phyloP scores from a whole-genome alignment of 2,888 invertebrate genomes.

The Cosmia pyralina region DNA sequence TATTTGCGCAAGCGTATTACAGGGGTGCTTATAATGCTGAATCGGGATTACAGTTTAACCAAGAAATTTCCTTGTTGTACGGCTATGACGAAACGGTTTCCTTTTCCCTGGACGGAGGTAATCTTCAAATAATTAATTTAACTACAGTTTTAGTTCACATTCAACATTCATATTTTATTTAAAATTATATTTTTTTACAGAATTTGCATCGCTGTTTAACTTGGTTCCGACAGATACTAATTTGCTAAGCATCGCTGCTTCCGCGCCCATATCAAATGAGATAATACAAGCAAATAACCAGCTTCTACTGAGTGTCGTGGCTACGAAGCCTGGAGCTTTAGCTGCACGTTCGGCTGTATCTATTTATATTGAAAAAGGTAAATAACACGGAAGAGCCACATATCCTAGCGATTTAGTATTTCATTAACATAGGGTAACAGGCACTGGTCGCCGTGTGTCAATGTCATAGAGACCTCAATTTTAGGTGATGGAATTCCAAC shows the following conservation, averaged over 20 bases:
- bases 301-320: slow-evolving; percentile 68
- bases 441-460: not conserved
- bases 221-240: slow-evolving; percentile 48
- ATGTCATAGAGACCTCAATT: not conserved
- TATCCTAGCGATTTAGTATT: not conserved
- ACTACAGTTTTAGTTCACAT: not conserved
- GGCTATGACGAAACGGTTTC: slow-evolving; percentile 67
- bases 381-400: not conserved
- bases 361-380: slow-evolving; percentile 67
- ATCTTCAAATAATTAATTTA: not conserved
- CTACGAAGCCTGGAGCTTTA: slow-evolving; percentile 60
- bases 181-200: slow-evolving; percentile 56
- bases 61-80: slow-evolving; percentile 67
- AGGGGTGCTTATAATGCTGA: slow-evolving; percentile 70
- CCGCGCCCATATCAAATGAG: slow-evolving; percentile 56
- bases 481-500: not conserved
- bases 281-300: slow-evolving; percentile 66
- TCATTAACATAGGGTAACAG: no score
- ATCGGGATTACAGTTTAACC: slow-evolving; percentile 67
- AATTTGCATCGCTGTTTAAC: slow-evolving; percentile 60
- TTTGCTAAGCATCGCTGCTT: slow-evolving; percentile 45
- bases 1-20: slow-evolving; percentile 74
- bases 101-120: slow-evolving; percentile 75
- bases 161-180: not conserved
- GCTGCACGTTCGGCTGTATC: slow-evolving; percentile 63